These are phyloP conservation scores for Peromyscus leucopus DNA, from an alignment of 2,113 vertebrate genomes.

Conservation along the genomic window DNA sequence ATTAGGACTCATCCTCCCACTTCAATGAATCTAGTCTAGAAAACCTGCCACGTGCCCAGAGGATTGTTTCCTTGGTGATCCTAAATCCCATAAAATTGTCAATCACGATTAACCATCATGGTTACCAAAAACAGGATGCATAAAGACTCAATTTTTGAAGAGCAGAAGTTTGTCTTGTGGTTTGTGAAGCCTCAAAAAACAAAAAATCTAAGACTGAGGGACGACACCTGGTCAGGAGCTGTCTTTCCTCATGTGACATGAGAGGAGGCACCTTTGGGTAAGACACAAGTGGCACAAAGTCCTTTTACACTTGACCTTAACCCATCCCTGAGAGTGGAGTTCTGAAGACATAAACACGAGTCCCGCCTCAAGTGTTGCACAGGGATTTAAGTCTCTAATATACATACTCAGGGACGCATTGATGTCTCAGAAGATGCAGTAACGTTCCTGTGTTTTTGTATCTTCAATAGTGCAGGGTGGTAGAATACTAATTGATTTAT, in stretches of 20 bases:
- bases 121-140: too few relatives aligned
- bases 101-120: neutral
- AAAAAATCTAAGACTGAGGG: too few relatives aligned
- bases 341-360: neutral
- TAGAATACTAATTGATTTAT: neutral
- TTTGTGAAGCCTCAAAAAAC: neutral
- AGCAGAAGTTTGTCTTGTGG: neutral
- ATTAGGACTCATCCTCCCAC: neutral
- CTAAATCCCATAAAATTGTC: neutral
- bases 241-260: neutral
- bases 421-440: neutral
- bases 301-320: neutral
- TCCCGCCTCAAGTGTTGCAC: neutral
- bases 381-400: neutral
- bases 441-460: neutral
- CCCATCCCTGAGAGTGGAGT: neutral
- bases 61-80: neutral
- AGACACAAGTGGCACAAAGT: neutral
- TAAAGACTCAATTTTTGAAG: neutral
- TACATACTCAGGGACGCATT: neutral
- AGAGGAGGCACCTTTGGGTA: neutral
- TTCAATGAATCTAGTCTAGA: neutral
- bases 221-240: neutral
- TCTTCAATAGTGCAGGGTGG: neutral
- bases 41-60: neutral